These are phyloP conservation scores for Drosophila persimilis DNA, from an alignment of 1,140 invertebrate genomes.

Conservation along the genomic window DNA sequence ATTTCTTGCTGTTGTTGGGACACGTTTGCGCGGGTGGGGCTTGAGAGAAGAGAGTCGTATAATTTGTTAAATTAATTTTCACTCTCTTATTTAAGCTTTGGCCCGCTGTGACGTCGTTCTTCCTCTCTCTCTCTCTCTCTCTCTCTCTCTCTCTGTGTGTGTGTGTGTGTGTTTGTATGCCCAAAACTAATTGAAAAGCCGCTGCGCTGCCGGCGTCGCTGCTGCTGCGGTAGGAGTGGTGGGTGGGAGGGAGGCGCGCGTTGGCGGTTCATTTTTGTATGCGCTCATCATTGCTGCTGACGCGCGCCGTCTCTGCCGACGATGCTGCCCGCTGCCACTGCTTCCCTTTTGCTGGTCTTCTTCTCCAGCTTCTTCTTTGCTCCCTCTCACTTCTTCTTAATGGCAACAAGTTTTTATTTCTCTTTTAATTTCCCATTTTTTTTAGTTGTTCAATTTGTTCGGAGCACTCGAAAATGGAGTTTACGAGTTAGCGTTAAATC, in stretches of 20 bases:
- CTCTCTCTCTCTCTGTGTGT: constrained; percentile 16
- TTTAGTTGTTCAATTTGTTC: constrained; percentile 33
- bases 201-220: constrained; percentile 33
- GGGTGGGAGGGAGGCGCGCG: constrained; percentile 4
- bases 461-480: constrained; percentile 27
- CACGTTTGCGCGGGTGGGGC: constrained; percentile 41
- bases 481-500: constrained; percentile 42
- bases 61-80: constrained; percentile 79
- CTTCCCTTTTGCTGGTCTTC: constrained; percentile 24
- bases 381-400: constrained; percentile 8
- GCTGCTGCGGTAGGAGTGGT: constrained; percentile 18
- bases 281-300: constrained; percentile 62
- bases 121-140: constrained; percentile 14
- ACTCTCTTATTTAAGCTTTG: constrained; percentile 31
- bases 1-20: constrained; percentile 9
- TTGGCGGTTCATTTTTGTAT: constrained; percentile 52
- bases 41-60: constrained; percentile 27
- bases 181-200: constrained; percentile 70
- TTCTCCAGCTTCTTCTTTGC: constrained; percentile 10
- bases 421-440: constrained; percentile 35
- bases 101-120: constrained; percentile 9
- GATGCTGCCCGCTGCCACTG: constrained; percentile 6
- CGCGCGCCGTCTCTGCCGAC: not conserved
- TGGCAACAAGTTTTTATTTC: constrained; percentile 52
- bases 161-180: constrained; percentile 43